A percentile compares a stretch with the other conserved stretches of the same genome.
Conservation (phyloP, 2,888 invertebrate genomes). For the Eristalinus sepulchralis region DNA sequence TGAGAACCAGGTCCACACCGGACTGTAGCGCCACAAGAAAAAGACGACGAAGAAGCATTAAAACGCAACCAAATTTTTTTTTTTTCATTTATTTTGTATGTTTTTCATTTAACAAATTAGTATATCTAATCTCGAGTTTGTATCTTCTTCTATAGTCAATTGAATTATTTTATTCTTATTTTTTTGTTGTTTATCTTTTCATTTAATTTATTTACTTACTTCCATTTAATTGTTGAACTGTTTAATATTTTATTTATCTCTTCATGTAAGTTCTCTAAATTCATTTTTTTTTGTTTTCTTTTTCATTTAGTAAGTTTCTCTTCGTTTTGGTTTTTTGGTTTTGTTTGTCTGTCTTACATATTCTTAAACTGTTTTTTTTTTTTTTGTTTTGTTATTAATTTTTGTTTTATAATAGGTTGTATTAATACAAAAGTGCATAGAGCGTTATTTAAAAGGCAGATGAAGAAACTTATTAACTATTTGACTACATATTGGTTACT, state of each 20-base stretch:
- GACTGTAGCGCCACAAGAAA: no score
- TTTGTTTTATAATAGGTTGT: slow-evolving; percentile 65
- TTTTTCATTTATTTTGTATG: slow-evolving; percentile 64
- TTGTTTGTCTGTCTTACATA: slow-evolving; percentile 30
- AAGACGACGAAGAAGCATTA: no score
- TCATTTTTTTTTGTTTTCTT: not conserved
- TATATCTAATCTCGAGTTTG: slow-evolving; percentile 67
- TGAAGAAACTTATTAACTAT: slow-evolving; percentile 65
- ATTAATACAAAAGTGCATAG: slow-evolving; percentile 70
- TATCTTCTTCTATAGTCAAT: slow-evolving; percentile 62
- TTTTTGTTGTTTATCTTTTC: slow-evolving; percentile 1
- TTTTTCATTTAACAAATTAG: slow-evolving; percentile 69
- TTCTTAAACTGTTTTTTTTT: slow-evolving; percentile 47
- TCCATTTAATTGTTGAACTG: slow-evolving; percentile 43
- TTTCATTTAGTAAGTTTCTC: slow-evolving; percentile 31
- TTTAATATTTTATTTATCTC: slow-evolving; percentile 26
- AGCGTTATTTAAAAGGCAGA: slow-evolving; percentile 70
- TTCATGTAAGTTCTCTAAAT: slow-evolving; percentile 21
- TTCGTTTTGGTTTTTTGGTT: not conserved
- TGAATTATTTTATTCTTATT: slow-evolving; percentile 27
- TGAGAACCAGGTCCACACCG: no score
- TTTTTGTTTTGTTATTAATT: slow-evolving; percentile 36
- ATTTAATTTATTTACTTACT: slow-evolving; percentile 33
- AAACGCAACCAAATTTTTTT: no score
- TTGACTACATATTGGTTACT: slow-evolving; percentile 59